A percentile compares a stretch with the other conserved stretches of the same genome.
Evolutionary conservation across 2,797 vertebrate species (phyloP).

Genomic region (Halcyon chelicuti): DNA sequence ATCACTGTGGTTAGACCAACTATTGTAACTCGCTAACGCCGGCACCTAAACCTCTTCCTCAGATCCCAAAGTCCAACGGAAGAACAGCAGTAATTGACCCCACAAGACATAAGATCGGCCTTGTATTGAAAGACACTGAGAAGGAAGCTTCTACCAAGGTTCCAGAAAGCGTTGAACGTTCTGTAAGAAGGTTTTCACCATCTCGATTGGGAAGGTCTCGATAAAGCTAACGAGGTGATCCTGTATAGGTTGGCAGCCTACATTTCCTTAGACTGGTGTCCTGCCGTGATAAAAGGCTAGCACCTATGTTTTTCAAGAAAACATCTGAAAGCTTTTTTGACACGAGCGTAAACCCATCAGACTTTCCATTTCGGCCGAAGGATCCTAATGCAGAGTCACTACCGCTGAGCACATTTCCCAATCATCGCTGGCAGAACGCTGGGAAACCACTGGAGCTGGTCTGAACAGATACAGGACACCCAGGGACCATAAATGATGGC

Average conservation of each 20-base stretch:
- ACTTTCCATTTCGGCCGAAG: neutral
- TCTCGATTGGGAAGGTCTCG: neutral
- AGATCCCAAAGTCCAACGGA: neutral
- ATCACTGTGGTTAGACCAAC: neutral
- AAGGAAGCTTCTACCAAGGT: neutral
- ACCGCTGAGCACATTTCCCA: neutral
- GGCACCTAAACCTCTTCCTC: neutral
- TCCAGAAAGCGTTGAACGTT: neutral
- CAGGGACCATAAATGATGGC: neutral
- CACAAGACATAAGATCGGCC: neutral
- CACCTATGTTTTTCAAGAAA: neutral
- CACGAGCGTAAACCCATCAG: neutral
- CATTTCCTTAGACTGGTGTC: neutral
- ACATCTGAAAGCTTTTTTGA: accelerated
- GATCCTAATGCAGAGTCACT: neutral
- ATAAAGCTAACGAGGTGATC: accelerated
- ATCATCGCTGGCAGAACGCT: neutral
- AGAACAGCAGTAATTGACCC: neutral
- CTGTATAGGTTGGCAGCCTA: neutral
- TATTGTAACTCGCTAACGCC: neutral
- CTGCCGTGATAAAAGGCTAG: neutral
- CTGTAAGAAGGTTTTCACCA: neutral
- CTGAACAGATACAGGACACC: neutral
- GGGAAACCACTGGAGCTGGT: neutral
- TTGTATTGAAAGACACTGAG: neutral